Evolutionary conservation across 2,888 invertebrate species (phyloP).

Genomic region (Dilophus febrilis): DNA sequence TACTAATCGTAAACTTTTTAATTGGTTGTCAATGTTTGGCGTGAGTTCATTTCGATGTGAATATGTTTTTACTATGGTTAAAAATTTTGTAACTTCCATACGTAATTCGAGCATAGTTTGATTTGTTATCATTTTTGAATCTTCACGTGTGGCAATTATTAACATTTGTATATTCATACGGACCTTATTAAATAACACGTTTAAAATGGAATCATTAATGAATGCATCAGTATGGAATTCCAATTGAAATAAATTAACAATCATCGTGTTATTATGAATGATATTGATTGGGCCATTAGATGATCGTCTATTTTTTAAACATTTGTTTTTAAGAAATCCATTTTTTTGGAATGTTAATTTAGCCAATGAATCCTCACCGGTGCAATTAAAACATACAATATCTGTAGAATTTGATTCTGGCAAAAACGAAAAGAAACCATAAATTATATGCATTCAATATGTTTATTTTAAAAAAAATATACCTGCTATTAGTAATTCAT

Average conservation of each 20-base stretch:
- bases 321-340: constrained; percentile 19
- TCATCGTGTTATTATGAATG: not conserved
- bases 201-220: not conserved
- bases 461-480: too few relatives aligned
- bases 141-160: not conserved
- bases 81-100: not conserved
- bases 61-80: not conserved
- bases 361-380: constrained; percentile 18
- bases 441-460: too few relatives aligned
- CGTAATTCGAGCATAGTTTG: not conserved
- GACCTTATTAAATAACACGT: not conserved
- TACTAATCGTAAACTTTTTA: constrained; percentile 16
- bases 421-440: too few relatives aligned
- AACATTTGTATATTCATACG: not conserved
- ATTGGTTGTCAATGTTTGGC: constrained; percentile 9
- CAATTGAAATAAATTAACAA: not conserved
- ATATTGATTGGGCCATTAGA: not conserved
- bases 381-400: constrained; percentile 17
- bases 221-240: not conserved
- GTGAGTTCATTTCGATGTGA: too few relatives aligned
- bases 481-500: too few relatives aligned
- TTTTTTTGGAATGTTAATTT: constrained; percentile 17
- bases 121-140: not conserved
- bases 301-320: not conserved
- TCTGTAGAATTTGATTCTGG: too few relatives aligned